Percentiles rank a stretch among this genome's conserved stretches.
These are phyloP conservation scores for Halcyon malimbica DNA, from an alignment of 2,113 vertebrate genomes.

Conservation along the genomic window DNA sequence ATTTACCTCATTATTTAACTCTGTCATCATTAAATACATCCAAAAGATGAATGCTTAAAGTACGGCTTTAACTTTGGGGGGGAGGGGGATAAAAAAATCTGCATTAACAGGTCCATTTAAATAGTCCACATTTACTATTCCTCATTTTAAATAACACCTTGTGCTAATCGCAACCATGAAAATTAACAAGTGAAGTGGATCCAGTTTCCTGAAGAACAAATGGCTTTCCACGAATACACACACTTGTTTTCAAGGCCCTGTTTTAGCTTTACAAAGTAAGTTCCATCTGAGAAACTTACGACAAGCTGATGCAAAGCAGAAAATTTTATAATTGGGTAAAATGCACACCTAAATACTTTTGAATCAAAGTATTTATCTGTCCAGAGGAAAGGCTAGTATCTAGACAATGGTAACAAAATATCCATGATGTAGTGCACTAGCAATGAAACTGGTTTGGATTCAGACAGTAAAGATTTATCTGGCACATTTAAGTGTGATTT, in stretches of 20 bases:
- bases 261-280: not conserved
- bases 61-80: not conserved
- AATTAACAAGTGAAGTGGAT: conserved; percentile 26
- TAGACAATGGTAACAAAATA: not conserved
- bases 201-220: not conserved
- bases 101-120: not conserved
- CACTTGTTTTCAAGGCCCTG: not conserved
- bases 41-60: not conserved
- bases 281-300: not conserved
- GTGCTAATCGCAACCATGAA: not conserved
- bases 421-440: too few species aligned
- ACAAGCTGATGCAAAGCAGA: not conserved
- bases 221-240: not conserved
- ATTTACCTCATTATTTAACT: not conserved
- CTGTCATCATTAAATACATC: not conserved
- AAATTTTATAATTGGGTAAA: not conserved
- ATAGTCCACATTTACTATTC: not conserved
- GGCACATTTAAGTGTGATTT: not conserved
- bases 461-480: not conserved
- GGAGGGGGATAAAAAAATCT: not conserved
- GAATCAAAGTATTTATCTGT: not conserved
- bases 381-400: not conserved
- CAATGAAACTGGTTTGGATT: not conserved
- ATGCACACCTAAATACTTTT: not conserved
- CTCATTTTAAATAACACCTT: conserved; percentile 56